These are phyloP conservation scores for Picathartes gymnocephalus DNA, from an alignment of 2,113 vertebrate genomes.

Conservation along the genomic window DNA sequence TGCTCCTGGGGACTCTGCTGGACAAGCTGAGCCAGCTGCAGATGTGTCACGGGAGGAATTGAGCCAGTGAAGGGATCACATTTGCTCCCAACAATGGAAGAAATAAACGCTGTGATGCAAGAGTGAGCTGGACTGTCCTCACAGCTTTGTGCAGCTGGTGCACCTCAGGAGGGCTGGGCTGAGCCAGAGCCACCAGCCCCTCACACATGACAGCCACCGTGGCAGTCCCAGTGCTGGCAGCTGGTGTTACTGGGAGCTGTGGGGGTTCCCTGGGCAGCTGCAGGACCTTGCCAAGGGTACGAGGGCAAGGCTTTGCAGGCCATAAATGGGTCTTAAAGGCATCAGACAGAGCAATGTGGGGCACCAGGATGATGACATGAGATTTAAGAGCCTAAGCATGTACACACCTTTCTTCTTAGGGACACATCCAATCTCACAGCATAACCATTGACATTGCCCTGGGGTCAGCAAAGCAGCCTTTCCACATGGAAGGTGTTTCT, in stretches of 20 bases:
- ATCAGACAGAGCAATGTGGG: background rate
- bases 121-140: background rate
- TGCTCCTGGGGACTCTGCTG: background rate
- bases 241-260: background rate
- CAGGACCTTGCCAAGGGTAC: background rate
- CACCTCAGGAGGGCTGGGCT: background rate
- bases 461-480: background rate
- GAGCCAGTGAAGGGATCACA: background rate
- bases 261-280: background rate
- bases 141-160: background rate
- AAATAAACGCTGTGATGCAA: background rate
- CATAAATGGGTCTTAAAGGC: background rate
- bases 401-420: background rate
- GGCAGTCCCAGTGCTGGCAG: background rate
- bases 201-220: accelerated
- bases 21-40: background rate
- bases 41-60: background rate
- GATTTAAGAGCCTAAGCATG: background rate
- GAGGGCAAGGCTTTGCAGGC: background rate
- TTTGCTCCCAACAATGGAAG: background rate
- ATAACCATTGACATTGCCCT: accelerated
- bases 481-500: too few species aligned
- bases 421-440: background rate
- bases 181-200: background rate
- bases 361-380: background rate